These are phyloP conservation scores for Tolypeutes matacus DNA, from an alignment of 2,797 vertebrate genomes.

Conservation along the genomic window DNA sequence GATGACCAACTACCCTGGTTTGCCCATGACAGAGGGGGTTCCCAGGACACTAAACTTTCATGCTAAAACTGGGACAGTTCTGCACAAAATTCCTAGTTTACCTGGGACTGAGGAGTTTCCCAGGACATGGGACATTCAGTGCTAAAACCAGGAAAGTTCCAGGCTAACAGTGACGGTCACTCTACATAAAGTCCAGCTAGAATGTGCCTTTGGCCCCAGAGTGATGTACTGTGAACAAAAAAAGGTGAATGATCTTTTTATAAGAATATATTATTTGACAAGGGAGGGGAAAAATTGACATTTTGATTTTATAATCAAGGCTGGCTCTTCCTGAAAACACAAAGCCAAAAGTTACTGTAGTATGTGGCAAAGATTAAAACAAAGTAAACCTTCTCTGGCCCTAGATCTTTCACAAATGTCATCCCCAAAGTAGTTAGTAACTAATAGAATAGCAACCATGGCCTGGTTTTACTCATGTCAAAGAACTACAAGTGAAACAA, in stretches of 20 bases:
- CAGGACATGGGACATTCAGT: neutral
- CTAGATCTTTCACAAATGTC: neutral
- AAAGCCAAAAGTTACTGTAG: neutral
- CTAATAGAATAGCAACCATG: neutral
- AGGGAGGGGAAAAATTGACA: neutral
- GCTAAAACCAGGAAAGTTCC: neutral
- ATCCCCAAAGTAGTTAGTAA: neutral
- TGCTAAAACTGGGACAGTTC: neutral
- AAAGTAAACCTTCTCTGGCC: neutral
- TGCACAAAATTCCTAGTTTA: neutral
- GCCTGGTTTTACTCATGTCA: neutral
- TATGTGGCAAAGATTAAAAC: constrained; percentile 19
- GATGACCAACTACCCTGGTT: neutral
- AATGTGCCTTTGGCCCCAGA: neutral
- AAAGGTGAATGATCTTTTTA: neutral
- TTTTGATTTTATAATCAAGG: constrained; percentile 5
- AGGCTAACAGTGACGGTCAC: neutral
- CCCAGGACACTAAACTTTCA: neutral
- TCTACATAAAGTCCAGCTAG: neutral
- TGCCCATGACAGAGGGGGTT: neutral
- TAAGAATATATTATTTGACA: neutral
- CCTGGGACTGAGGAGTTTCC: neutral
- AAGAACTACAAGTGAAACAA: neutral
- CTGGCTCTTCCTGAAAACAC: neutral
- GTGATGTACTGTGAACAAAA: neutral